Base-by-base conservation (phyloP, 2,888 invertebrate species). In the Nemoura dubitans region DNA sequence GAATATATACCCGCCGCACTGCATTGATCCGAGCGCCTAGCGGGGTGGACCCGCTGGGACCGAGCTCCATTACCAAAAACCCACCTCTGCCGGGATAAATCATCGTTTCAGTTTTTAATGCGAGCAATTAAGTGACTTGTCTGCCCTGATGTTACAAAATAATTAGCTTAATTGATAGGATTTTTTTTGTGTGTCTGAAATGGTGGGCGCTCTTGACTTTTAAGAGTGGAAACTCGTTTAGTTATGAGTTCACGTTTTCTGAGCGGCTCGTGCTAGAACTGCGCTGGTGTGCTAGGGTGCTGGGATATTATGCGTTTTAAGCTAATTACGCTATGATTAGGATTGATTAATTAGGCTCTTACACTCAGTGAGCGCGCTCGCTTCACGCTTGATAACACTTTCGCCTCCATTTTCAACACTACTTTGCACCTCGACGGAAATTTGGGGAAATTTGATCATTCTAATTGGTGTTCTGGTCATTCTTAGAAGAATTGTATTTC, bases 131-230 rank as follows among this genome's bases (percentile, higher is more conserved):
- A 30, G 28, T 7, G 29, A 81, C 30, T 81, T n/a, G 81, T 81
- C 28, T 78, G 29, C 81, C n/a, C 81, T 81, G 81, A 28, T 81
- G 81, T 81, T 30, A 81, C 81, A 81, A 59, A 81, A 81, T 81
- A 81, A 81, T 81, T 81, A 30, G 30, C 29, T 30, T n/a, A 81
- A 81, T 30, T 81, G 28, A 81, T 81, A 81, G 81, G 81, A 30
- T 81, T 81, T 81, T 81, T 28, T n/a, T 30, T 6, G 30, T 59
- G 59, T 59, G 59, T 21, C 21, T 16, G 59, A 21, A 59, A 21
- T 59, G 1, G 59, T 59, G 59, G 59, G 16, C 59, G 14, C 59
- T 59, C 59, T 59, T 59, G 59, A 59, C 10, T 59, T 59, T 59
- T 59, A 59, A 21, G 59, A 59, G 59, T 59, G 59, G 59, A 59